Conservation (phyloP, 1,140 invertebrate genomes). For the Scylla paramamosain region DNA sequence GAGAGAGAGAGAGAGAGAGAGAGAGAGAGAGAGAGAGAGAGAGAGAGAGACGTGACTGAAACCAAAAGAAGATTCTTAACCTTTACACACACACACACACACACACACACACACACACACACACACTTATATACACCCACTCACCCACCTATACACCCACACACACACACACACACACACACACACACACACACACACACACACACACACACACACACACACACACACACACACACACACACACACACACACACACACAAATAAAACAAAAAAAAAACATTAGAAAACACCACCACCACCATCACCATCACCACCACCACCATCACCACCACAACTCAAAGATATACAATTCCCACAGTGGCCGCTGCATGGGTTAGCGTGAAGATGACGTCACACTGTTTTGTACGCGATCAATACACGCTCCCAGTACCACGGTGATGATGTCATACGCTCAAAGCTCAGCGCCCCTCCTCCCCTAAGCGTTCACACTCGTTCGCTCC, state of each 20-base stretch:
- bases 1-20: no score
- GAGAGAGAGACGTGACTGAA: not conserved
- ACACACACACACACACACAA: not conserved
- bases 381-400: not conserved
- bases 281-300: not conserved
- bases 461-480: no score
- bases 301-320: not conserved
- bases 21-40: not conserved
- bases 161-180: not conserved
- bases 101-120: slow-evolving; percentile 34
- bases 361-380: not conserved
- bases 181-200: slow-evolving; percentile 4
- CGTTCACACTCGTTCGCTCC: no score
- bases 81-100: slow-evolving; percentile 44
- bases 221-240: not conserved
- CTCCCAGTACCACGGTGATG: not conserved
- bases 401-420: not conserved
- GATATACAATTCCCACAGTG: not conserved
- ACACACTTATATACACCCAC: not conserved
- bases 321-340: not conserved
- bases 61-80: not conserved
- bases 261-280: not conserved
- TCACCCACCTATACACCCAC: not conserved
- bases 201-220: slow-evolving; percentile 8
- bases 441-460: not conserved